Conservation (phyloP, 2,113 vertebrate genomes). For the Plecturocebus donacophilus region DNA sequence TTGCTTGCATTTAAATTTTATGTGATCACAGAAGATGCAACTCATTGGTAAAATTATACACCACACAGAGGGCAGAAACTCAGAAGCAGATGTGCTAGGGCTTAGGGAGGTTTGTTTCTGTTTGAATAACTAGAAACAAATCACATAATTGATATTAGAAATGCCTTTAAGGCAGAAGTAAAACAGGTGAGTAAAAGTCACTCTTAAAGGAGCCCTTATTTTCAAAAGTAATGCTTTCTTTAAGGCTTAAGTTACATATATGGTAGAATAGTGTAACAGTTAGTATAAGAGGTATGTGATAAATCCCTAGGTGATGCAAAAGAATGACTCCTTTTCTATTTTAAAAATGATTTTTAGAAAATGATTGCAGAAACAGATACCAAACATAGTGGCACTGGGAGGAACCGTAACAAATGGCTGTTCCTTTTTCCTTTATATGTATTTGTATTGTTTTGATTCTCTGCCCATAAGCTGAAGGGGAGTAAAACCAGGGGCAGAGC, state of each 20-base stretch:
- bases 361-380: not conserved
- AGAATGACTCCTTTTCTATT: not conserved
- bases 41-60: not conserved
- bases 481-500: not conserved
- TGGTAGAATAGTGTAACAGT: not conserved
- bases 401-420: not conserved
- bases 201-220: not conserved
- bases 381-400: not conserved
- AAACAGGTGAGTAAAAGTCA: conserved; percentile 34
- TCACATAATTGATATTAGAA: conserved; percentile 43
- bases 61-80: not conserved
- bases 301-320: not conserved
- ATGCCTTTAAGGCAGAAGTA: conserved; percentile 28
- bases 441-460: not conserved
- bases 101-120: not conserved
- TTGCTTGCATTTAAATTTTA: not conserved
- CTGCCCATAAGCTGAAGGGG: not conserved
- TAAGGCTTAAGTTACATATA: not conserved
- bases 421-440: not conserved
- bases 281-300: not conserved
- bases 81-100: not conserved
- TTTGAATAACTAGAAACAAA: not conserved
- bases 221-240: not conserved
- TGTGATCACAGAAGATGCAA: not conserved
- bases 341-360: not conserved